Evolutionary conservation across 2,113 vertebrate species (phyloP).

Genomic region (Rana temporaria): DNA sequence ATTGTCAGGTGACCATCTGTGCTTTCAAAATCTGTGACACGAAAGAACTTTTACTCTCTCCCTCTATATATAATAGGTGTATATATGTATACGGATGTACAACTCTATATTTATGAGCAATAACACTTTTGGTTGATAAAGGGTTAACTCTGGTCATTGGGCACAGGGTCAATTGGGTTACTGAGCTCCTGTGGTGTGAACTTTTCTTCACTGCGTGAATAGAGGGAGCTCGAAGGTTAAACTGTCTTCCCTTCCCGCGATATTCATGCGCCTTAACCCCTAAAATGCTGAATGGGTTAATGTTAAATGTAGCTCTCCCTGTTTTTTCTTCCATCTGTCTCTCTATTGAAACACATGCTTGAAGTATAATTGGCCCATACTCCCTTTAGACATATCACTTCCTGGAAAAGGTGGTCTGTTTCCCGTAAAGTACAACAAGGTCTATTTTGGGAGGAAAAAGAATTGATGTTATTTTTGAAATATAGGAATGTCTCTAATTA

Average conservation of each 20-base stretch:
- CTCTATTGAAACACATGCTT: conserved; percentile 32
- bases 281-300: conserved; percentile 33
- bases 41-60: conserved; percentile 22
- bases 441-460: not conserved
- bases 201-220: conserved; percentile 27
- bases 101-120: conserved; percentile 59
- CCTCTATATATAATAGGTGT: conserved; percentile 51
- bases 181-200: conserved; percentile 25
- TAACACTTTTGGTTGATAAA: conserved; percentile 53
- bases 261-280: conserved; percentile 47
- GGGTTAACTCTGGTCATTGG: conserved; percentile 35
- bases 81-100: conserved; percentile 55
- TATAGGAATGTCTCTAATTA: conserved; percentile 29
- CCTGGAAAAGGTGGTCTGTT: too few relatives aligned
- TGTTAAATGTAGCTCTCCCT: conserved; percentile 43
- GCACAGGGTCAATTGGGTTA: conserved; percentile 43
- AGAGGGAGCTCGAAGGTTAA: conserved; percentile 42
- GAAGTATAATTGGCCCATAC: conserved; percentile 18
- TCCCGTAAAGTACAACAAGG: too few relatives aligned
- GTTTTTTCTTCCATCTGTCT: conserved; percentile 14
- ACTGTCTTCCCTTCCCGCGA: conserved; percentile 40
- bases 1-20: conserved; percentile 57
- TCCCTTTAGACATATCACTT: conserved; percentile 18
- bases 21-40: conserved; percentile 52
- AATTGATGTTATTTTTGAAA: conserved; percentile 35